These are phyloP conservation scores for Eupleurogrammus muticus DNA, from an alignment of 2,797 vertebrate genomes.

Conservation along the genomic window DNA sequence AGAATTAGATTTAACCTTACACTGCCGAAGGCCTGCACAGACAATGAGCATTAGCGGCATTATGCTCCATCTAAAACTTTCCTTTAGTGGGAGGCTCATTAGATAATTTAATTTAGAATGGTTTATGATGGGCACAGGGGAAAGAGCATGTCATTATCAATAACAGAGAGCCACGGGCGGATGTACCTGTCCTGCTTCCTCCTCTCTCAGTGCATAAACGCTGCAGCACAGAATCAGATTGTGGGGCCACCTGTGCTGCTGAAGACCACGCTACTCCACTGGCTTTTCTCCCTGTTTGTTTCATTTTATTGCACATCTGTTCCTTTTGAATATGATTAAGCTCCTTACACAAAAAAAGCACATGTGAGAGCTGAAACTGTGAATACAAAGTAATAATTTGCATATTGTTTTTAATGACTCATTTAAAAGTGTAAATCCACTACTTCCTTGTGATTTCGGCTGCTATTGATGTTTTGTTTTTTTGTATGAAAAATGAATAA, in stretches of 20 bases:
- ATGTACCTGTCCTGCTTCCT: constrained; percentile 23
- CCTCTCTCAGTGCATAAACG: constrained; percentile 18
- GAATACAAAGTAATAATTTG: constrained; percentile 43
- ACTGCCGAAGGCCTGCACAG: constrained; percentile 56
- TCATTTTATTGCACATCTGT: constrained; percentile 49
- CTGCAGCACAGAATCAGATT: constrained; percentile 23
- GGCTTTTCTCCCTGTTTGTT: constrained; percentile 34
- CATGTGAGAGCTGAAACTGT: constrained; percentile 38
- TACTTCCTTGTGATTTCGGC: constrained; percentile 9
- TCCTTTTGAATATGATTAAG: constrained; percentile 46
- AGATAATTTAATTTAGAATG: constrained; percentile 59
- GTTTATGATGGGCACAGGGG: constrained; percentile 46
- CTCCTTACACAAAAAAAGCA: constrained; percentile 51
- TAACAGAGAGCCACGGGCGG: constrained; percentile 32
- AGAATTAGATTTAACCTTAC: constrained; percentile 63
- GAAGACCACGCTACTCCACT: constrained; percentile 29
- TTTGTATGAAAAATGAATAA: background rate
- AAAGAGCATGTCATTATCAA: constrained; percentile 24
- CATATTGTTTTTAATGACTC: constrained; percentile 51
- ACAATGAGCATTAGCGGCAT: constrained; percentile 42
- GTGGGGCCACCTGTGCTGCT: constrained; percentile 38
- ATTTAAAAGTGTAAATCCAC: constrained; percentile 17
- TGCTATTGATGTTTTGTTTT: constrained; percentile 23
- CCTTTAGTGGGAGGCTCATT: constrained; percentile 51
- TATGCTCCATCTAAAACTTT: constrained; percentile 58